Base-by-base conservation (phyloP, 1,140 invertebrate species). In the Gonatopus flavifemur region DNA sequence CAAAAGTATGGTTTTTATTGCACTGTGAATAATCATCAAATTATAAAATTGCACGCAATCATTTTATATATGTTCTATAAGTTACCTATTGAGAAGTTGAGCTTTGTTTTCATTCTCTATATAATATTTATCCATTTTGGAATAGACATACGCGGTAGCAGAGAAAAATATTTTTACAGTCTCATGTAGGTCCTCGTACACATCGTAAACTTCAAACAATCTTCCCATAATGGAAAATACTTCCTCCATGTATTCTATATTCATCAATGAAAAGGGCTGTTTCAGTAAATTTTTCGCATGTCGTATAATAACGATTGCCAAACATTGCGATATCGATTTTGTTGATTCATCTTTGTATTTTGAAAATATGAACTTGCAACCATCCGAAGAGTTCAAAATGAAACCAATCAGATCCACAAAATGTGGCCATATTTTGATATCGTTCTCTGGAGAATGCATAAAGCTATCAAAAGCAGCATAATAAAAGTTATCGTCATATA, bases 181-280 rank as follows among this genome's bases (percentile, higher is more conserved):
- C 3, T 65, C 56, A 8, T 67, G 51, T 4, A 70, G 20, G 3
- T 69, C 49, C n/a, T 66, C 62, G 42, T 71, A 73, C 24, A 71
- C 55, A 20, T 71, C 66, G 21, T 70, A 64, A n/a, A 69, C 31
- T 5, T 63, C 46, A 22, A 77, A 75, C 18, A 75, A 45, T 30
- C 70, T 61, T 15, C 64, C 68, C 30, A 77, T 44, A n/a, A 75
- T 56, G 37, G 50, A 56, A 21, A 75, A 71, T 6, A 75, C 40
- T 18, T 63, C 45, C 2, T 59, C 44, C 3, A 76, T 44, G 38
- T 69, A 67, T 48, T 75, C 65, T 12, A 67, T 44, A 33, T 68
- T 69, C 61, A 78, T 73, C 15, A 78, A 68, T 7, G 70, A 69
- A 19, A 78, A 62, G 1, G 76, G 75, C 51, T 77, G 76, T 33